Base-by-base conservation (phyloP, 1,140 invertebrate species). In the Vanessa atalanta region DNA sequence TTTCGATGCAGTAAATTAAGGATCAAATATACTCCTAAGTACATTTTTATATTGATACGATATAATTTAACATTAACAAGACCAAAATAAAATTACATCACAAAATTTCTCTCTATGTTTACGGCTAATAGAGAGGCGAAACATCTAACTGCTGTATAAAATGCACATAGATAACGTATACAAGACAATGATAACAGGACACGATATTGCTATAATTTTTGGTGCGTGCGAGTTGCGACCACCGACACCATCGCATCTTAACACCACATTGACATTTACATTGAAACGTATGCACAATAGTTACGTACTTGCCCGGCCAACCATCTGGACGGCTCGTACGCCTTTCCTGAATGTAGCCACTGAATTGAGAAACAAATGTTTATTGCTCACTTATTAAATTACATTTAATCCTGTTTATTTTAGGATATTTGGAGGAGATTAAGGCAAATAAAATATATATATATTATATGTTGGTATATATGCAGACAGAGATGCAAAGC, bases 311-410 rank as follows among this genome's bases (percentile, higher is more conserved):
- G 98, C 97, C 96, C 97, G 95, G 94, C 98, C 97, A 94, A 98
- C 97, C 95, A 98, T 97, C 95, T 98, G 98, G 94, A 99, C 97
- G 94, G 98, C 98, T 93, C 98, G 97, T 93, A 99, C 98, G 95
- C 98, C 98, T 95, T 99, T 99, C 96, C 98, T 98, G 97, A 99
- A 99, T 94, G 98, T 98, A 90, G 98, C 97, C 97, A 99, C 98
- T 99, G 95, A 93, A 93, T 88, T 89, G 87, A 93, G 86, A 93
- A 93, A 93, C 79, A 93, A 90, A 79, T 83, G 65, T 90, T 88
- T 85, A 86, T 84, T 85, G 74, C 82, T 88, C 79, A 82, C 75
- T 78, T 68, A 75, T 80, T 83, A 80, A 78, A 74, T 74, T 68
- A 77, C 51, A 70, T 70, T 70, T 26, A 66, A 65, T 77, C 70